Conservation (phyloP, 2,113 vertebrate genomes). For the Fregetta grallaria region DNA sequence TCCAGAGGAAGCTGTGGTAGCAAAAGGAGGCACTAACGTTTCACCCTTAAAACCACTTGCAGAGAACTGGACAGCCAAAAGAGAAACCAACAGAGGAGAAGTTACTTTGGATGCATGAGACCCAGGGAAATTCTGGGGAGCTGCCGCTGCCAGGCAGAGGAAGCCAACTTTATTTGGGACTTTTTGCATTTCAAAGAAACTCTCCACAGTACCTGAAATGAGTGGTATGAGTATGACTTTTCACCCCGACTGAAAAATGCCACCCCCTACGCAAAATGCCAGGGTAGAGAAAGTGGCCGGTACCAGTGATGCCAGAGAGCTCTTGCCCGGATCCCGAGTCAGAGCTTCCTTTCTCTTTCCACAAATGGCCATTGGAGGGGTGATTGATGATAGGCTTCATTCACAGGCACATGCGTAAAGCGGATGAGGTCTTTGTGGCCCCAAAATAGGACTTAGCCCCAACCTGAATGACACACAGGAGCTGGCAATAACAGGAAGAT, state of each 20-base stretch:
- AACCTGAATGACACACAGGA: not conserved
- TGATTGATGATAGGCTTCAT: not conserved
- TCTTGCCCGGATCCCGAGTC: not conserved
- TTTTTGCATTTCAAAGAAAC: constrained; percentile 1
- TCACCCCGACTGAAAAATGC: not conserved
- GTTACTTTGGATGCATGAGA: not conserved
- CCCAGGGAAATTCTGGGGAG: constrained; percentile 7
- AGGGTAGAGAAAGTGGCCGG: not conserved
- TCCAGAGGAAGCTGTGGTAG: not conserved
- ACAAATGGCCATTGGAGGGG: fast-evolving
- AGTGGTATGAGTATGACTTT: not conserved
- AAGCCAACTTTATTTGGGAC: not conserved
- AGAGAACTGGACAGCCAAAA: not conserved
- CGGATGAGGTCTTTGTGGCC: not conserved
- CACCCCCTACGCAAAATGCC: not conserved
- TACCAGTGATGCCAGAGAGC: not conserved
- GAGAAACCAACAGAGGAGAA: not conserved
- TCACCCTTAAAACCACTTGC: not conserved
- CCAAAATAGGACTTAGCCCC: not conserved
- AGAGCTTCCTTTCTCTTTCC: not conserved
- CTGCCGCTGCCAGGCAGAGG: not conserved
- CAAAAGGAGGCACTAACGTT: not conserved
- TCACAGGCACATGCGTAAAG: not conserved
- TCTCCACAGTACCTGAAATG: not conserved
- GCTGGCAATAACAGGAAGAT: not conserved